These are phyloP conservation scores for Chironomus striatipennis DNA, from an alignment of 1,140 invertebrate genomes.

Conservation along the genomic window DNA sequence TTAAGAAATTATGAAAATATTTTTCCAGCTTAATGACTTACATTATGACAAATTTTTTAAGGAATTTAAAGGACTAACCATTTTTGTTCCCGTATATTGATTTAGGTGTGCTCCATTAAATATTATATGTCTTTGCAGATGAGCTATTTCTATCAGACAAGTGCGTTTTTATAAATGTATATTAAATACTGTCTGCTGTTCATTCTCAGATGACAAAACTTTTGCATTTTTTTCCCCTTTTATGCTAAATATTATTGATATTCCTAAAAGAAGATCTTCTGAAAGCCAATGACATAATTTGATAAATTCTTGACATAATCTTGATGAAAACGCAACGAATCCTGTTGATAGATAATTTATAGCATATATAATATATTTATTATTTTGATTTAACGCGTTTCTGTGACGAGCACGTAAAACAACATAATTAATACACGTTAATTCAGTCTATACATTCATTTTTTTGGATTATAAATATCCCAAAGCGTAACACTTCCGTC, in stretches of 20 bases:
- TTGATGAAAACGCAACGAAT: not conserved
- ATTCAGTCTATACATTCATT: not conserved
- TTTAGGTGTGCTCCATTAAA: not conserved
- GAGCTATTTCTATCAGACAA: no score
- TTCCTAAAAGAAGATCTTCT: no score
- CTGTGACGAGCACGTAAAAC: not conserved
- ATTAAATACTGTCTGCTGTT: not conserved
- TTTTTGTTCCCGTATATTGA: not conserved
- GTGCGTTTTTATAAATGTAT: no score
- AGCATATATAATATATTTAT: not conserved
- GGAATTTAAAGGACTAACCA: no score
- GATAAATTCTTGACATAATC: not conserved
- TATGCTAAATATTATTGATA: no score
- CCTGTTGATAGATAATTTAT: not conserved
- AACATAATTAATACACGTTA: not conserved
- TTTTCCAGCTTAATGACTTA: no score
- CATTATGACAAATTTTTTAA: no score
- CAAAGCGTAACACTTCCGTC: slow-evolving; percentile 64
- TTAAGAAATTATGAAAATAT: no score
- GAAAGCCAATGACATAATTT: no score
- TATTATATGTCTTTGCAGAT: no score
- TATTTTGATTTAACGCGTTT: not conserved
- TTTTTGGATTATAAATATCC: slow-evolving; percentile 56
- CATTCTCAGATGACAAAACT: not conserved
- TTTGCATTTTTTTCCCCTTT: no score